Evolutionary conservation across 2,888 invertebrate species (phyloP).

Genomic region (Rotaria socialis): DNA sequence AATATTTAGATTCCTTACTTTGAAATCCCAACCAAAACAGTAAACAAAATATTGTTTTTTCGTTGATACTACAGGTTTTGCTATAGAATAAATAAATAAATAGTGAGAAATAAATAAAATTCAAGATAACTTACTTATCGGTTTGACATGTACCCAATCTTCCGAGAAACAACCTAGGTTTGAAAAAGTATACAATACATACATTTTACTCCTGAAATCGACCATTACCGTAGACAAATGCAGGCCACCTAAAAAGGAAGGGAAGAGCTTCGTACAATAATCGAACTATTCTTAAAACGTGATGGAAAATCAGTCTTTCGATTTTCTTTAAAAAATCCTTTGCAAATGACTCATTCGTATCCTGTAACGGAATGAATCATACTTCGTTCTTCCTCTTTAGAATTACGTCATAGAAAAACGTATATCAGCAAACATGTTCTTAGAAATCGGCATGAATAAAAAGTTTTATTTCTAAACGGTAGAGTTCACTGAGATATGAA

Average conservation of each 20-base stretch:
- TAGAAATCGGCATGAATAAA: no score
- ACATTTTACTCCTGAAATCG: not conserved
- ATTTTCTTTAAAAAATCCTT: no score
- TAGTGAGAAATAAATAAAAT: not conserved
- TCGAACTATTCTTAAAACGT: no score
- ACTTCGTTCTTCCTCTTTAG: no score
- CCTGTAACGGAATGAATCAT: no score
- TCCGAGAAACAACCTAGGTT: not conserved
- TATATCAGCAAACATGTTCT: no score
- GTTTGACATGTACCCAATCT: not conserved
- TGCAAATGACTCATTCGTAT: no score
- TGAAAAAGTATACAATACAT: not conserved
- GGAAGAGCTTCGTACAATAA: no score
- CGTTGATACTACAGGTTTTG: not conserved
- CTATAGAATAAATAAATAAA: not conserved
- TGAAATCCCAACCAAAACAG: not conserved
- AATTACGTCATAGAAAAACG: no score
- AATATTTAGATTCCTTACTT: not conserved
- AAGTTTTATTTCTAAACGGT: no score
- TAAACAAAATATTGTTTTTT: constrained; percentile 7
- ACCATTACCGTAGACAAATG: not conserved
- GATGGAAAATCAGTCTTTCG: no score
- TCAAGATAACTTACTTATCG: not conserved
- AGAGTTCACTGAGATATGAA: no score
- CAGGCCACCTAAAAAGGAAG: not conserved